Base-by-base conservation (phyloP, 1,140 invertebrate species). In the Drosophila ambigua region DNA sequence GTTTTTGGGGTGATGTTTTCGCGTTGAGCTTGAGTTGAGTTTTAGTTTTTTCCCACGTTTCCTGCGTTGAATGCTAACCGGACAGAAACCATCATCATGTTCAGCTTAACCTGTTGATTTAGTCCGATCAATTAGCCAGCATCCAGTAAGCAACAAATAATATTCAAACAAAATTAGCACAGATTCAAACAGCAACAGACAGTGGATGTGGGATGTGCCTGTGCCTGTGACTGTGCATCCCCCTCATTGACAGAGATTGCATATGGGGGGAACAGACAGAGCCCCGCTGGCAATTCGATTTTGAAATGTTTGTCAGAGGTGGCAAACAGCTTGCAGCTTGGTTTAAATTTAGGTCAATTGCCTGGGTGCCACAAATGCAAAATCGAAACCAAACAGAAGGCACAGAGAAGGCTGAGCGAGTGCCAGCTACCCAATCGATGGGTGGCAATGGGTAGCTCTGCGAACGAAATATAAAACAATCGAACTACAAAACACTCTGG, bases 311-410 rank as follows among this genome's bases (percentile, higher is more conserved):
- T 75, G 72, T 75, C 28, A 61, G 62, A 53, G 69, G 69, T 65
- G 84, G 71, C 61, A 76, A 82, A 67, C 59, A 68, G 79, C 83
- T 77, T 64, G 79, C 79, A 88, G 83, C 79, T 79, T 73, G 79
- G 67, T 77, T 88, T 88, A 88, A 79, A 83, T 88, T 88, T 88
- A 79, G 83, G 83, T 83, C 83, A 77, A 88, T 88, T 83, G 83
- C 83, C 78, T 83, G 72, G 68, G 75, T 67, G 75, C 72, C 83
- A 71, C 79, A 69, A 69, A 88, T 83, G 55, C 51, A 66, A 67
- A 57, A 78, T 41, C 60, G 67, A 60, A 78, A 45, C 35, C 59
- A 57, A 35, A 49, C 26, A 45, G 45, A 16, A 44, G 23, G 43
- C 15, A 55, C 2, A 23, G 11, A n/a, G 35, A 16, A 41, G 20